Conservation (phyloP, 2,113 vertebrate species). For the Ginglymostoma cirratum region DNA sequence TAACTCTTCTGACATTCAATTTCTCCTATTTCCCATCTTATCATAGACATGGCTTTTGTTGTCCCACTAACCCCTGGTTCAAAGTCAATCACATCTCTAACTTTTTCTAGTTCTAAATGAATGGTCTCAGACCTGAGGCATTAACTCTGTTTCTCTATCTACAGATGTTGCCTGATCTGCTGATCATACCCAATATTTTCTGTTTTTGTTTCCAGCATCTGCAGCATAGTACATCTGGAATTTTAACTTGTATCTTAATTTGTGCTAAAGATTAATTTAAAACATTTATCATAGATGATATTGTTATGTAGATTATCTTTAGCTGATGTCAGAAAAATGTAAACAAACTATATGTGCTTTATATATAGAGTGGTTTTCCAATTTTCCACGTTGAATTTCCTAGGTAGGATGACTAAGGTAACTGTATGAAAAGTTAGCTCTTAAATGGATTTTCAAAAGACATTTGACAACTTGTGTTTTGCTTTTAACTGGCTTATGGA, state of each 20-base stretch:
- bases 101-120: too few relatives aligned
- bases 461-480: neutral
- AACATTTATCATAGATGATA: neutral
- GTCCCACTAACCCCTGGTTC: too few relatives aligned
- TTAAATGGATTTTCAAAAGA: conserved; percentile 1
- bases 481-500: neutral
- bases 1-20: too few relatives aligned
- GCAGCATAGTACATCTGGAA: neutral
- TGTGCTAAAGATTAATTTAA: neutral
- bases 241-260: neutral
- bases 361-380: neutral
- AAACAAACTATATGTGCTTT: neutral
- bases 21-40: too few relatives aligned
- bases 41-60: too few relatives aligned
- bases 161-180: neutral
- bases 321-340: neutral
- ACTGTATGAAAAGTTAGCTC: neutral
- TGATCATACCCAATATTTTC: neutral
- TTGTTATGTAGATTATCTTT: neutral
- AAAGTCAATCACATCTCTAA: too few relatives aligned
- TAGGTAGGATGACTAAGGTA: neutral
- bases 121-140: neutral
- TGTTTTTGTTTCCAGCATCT: neutral
- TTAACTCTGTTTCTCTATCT: neutral
- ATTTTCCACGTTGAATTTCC: neutral